Base-by-base conservation (phyloP, 2,797 vertebrate species). In the Ptychobarbus kaznakovi region DNA sequence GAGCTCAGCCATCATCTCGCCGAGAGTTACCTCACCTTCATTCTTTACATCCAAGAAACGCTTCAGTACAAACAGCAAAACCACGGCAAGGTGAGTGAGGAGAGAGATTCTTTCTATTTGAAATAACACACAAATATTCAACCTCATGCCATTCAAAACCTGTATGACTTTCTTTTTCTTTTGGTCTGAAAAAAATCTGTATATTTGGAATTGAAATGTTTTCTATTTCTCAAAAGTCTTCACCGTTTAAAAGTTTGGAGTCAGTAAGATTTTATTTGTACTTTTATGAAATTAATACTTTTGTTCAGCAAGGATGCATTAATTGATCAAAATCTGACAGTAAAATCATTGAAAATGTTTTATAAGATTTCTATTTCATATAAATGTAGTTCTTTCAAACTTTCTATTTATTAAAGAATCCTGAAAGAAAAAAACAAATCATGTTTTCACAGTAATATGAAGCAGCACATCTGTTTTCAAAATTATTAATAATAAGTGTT, bases 1-100 rank as follows among this genome's bases (percentile, higher is more conserved):
- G 98, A 99, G 92, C 96, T 99, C 89, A 99, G 98, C 92, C 96
- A 97, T 92, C 97, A 96, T 93, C 95, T 99, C 91, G 98, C 97
- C 20, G 98, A 99, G 93, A 97, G 97, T 94, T 99, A 97, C 95
- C 94, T 99, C 94, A 97, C 96, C 93, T 98, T 96, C 93, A 96
- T 95, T 89, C 94, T 98, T 84, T 97, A 97, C 91, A 93, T 98
- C 89, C 96, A 97, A 93, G 98, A 99, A 92, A 95, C 95, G 94
- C 94, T 98, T 87, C 96, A 97, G 92, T 99, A 98, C 95, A 99
- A 99, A 92, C 95, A 90, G 51, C 97, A 97, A 93, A 97, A 99
- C 93, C 98, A 97, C 6, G 97, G 97, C 90, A 98, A 97, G 97
- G 98, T 99, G 94, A 69, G 98, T 99, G 94, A 69, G 28, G 10